Conservation (phyloP, 1,140 invertebrate species). For the Dolichoris vasculosae region DNA sequence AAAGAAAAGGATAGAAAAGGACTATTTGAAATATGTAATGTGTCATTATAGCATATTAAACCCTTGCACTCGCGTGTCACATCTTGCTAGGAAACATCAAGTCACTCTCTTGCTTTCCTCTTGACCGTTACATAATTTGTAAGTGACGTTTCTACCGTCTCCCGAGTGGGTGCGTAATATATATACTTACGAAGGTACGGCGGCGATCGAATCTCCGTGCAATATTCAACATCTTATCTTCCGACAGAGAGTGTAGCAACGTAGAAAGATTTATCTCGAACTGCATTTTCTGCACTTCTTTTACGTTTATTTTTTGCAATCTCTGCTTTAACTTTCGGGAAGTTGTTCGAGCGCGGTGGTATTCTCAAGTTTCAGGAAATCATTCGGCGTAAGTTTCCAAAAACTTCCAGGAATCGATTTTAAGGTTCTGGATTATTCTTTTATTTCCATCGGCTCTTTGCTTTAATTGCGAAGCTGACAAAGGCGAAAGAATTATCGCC, state of each 20-base stretch:
- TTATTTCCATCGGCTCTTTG: background rate
- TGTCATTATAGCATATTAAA: background rate
- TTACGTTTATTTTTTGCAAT: background rate
- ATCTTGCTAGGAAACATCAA: background rate
- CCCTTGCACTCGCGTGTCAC: background rate
- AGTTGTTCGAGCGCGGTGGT: background rate
- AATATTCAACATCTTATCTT: constrained; percentile 10
- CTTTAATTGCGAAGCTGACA: constrained; percentile 26
- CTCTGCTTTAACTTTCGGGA: constrained; percentile 11
- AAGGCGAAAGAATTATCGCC: background rate
- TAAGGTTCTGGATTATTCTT: constrained; percentile 11
- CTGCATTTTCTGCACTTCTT: background rate
- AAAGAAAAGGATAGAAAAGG: background rate
- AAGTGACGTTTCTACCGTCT: background rate
- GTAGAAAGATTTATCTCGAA: background rate
- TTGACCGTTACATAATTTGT: background rate
- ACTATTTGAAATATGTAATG: background rate
- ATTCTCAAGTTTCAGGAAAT: constrained; percentile 44
- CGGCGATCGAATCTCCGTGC: background rate
- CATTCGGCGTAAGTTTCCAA: background rate
- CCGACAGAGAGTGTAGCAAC: background rate
- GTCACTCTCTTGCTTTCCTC: background rate
- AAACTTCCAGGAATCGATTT: constrained; percentile 36
- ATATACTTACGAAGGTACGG: background rate
- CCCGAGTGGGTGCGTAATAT: background rate